These are phyloP conservation scores for Sterrhoptilus dennistouni DNA, from an alignment of 2,113 vertebrate genomes.

Conservation along the genomic window DNA sequence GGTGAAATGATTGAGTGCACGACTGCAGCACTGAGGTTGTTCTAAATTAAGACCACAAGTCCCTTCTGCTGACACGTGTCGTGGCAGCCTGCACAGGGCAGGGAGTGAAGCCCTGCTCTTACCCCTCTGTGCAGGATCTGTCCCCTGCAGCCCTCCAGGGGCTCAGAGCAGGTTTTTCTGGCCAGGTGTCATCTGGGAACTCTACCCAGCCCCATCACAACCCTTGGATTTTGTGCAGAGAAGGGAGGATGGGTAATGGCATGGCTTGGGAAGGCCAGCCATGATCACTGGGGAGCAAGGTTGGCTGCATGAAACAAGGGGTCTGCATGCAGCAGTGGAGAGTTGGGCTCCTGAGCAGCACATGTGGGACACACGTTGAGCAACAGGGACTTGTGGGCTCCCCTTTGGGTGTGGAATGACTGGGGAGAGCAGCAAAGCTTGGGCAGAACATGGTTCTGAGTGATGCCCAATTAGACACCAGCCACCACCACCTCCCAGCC, in stretches of 20 bases:
- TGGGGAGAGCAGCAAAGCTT: neutral
- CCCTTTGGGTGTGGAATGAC: neutral
- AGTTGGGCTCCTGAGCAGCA: neutral
- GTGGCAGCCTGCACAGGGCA: neutral
- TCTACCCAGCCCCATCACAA: neutral
- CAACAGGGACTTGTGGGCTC: neutral
- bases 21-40: neutral
- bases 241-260: neutral
- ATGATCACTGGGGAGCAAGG: neutral
- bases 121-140: neutral
- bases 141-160: neutral
- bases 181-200: neutral
- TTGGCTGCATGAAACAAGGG: neutral
- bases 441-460: neutral
- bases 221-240: neutral
- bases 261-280: neutral
- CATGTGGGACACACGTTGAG: neutral
- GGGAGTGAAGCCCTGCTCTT: neutral
- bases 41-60: neutral
- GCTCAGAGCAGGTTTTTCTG: neutral
- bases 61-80: neutral
- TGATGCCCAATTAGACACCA: neutral
- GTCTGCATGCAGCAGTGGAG: neutral
- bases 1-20: neutral
- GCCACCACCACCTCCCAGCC: neutral